Evolutionary conservation across 2,113 vertebrate genomes (phyloP), one percentile per base, ranked within the genome.

Genomic region (Calonectris borealis): DNA sequence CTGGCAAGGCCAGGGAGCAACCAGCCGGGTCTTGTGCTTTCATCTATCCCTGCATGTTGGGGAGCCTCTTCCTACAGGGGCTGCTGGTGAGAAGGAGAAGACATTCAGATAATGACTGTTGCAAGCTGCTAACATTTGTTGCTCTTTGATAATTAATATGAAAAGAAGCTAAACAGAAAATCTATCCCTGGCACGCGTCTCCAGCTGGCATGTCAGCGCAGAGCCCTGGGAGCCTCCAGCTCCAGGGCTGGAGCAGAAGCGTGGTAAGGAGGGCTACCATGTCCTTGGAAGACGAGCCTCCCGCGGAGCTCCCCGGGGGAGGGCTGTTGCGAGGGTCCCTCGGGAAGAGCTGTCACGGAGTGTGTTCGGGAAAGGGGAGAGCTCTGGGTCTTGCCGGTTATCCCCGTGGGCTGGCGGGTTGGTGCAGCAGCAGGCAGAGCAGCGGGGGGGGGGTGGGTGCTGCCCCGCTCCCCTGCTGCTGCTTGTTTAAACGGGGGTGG

Each of bases 101-200:
- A 68, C n/a, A 2, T 87, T 90, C 78, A 54, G 92, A 68, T 94
- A 73, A 94, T 62, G 94, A 66, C 94, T 88, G 61, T 55, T 77
- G 80, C 66, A 65, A 80, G 78, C 69, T 93, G 75, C 82, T 80
- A 71, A 89, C 88, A 52, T 90, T 93, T 91, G 91, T 93, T 90
- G 71, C 83, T 91, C 92, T 93, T 88, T 94, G 96, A 85, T 93
- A 94, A 97, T 96, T 94, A 91, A 71, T 69, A 87, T 18, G 38
- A 84, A 78, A 91, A 95, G 83, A 90, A 93, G 71, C 79, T 66
- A 66, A 96, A 77, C 64, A 88, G 94, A 65, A 95, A 94, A 97
- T 96, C 94, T 82, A 77, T 94, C 64, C 76, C 61, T 96, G 91
- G 89, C 92, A 62, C 6, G 2, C 0, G 0, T 72, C 88, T 86